A percentile compares a stretch with the other conserved stretches of the same genome.
phyloP scores from a whole-genome alignment of 2,888 invertebrate species.

The Malthinus seriepunctatus region DNA sequence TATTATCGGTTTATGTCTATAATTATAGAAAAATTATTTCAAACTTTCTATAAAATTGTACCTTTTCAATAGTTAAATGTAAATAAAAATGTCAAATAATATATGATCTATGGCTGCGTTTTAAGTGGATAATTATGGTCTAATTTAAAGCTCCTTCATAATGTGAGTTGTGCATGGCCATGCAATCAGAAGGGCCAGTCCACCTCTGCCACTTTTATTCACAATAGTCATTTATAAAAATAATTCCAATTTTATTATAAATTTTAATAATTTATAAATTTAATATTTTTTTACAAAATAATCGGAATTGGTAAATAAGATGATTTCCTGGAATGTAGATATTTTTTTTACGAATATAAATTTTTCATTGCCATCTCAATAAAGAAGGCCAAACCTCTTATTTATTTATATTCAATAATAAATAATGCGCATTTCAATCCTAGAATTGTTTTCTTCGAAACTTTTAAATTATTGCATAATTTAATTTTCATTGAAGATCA shows the following conservation, averaged over 20 bases:
- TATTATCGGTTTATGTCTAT: no score
- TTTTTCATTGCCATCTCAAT: conserved; percentile 33
- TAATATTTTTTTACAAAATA: conserved; percentile 20
- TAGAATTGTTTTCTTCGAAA: conserved; percentile 21
- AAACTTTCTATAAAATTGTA: no score
- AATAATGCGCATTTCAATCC: conserved; percentile 28
- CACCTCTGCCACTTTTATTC: not conserved
- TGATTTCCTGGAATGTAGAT: conserved; percentile 31
- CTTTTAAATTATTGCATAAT: conserved; percentile 10
- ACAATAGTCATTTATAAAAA: not conserved
- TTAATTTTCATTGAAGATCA: conserved; percentile 4
- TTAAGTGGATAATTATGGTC: no score
- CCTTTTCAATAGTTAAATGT: no score
- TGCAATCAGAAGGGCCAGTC: no score
- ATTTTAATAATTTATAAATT: not conserved
- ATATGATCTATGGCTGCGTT: no score
- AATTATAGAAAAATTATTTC: no score
- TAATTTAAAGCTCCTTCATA: no score
- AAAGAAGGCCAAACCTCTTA: conserved; percentile 36
- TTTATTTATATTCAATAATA: conserved; percentile 20
- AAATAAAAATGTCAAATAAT: no score
- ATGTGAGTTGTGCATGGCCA: no score
- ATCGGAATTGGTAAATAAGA: conserved; percentile 24
- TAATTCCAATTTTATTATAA: not conserved
- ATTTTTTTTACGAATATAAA: conserved; percentile 31